These are phyloP conservation scores for Leptopilina clavipes DNA, from an alignment of 1,140 invertebrate species.

Conservation along the genomic window DNA sequence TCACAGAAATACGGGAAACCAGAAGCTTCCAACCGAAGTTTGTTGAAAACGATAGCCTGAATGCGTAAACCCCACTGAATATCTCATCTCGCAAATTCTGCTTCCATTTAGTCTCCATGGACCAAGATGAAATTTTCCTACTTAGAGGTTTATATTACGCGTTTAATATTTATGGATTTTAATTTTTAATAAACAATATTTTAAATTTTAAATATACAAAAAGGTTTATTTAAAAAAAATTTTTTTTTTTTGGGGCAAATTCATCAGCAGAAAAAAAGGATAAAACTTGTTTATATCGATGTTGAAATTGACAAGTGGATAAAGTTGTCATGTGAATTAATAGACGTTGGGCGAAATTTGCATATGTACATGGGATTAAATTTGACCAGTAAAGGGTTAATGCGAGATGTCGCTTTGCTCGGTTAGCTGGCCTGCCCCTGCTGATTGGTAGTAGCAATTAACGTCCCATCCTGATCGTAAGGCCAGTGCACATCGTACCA, in stretches of 20 bases:
- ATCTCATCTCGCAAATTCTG: slow-evolving; percentile 21
- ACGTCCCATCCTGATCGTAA: slow-evolving; percentile 64
- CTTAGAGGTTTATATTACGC: not conserved
- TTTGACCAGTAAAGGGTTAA: slow-evolving; percentile 34
- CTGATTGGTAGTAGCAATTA: slow-evolving; percentile 71
- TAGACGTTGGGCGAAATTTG: slow-evolving; percentile 12
- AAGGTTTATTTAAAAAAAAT: no score
- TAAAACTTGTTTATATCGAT: not conserved
- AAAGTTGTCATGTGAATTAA: slow-evolving; percentile 30
- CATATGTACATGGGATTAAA: slow-evolving; percentile 31
- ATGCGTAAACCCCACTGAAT: slow-evolving; percentile 20
- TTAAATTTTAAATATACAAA: no score
- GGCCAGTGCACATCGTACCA: slow-evolving; percentile 56
- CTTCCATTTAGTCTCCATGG: slow-evolving; percentile 1
- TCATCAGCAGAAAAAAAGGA: not conserved
- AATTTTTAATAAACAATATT: no score
- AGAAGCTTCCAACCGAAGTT: slow-evolving; percentile 36
- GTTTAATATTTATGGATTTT: not conserved
- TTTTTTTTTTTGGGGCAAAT: no score
- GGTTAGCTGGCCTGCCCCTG: slow-evolving; percentile 51
- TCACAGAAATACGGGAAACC: slow-evolving; percentile 45
- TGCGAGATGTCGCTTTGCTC: slow-evolving; percentile 28
- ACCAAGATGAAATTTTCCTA: not conserved
- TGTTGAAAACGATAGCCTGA: slow-evolving; percentile 25
- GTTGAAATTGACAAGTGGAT: not conserved